Evolutionary conservation across 2,797 vertebrate genomes (phyloP), one percentile per base, ranked within the genome.

Genomic region (Muraenolepis orangiensis): DNA sequence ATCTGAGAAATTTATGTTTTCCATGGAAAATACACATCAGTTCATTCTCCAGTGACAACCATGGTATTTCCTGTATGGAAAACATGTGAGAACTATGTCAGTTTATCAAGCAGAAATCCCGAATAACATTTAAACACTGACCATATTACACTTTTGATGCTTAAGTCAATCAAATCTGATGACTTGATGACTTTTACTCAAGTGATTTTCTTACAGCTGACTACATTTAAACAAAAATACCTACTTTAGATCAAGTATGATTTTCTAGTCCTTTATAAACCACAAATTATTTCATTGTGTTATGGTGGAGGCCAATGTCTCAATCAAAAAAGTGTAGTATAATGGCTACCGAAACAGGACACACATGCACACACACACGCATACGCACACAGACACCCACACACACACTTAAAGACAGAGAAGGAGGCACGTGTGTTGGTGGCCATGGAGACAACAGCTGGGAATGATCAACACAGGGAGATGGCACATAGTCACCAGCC

Each of bases 61-160:
- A 76, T 90, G 88, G 86, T 85, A 92, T 91, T 93, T 93, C 91
- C 90, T 92, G 88, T 87, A 73, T 31, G 74, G 76, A 72, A 84
- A 78, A 16, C 28, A 79, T 75, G 18, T 87, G 83, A 86, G 76
- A 87, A 87, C 79, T 84, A 74, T 88, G 84, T 84, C 78, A 77
- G 82, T 79, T 64, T 76, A 80, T 82, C 77, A 77, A 67, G 80
- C 67, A 84, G 57, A 80, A 72, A 82, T 13, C 7, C 68, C n/a
- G n/a, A n/a, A n/a, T n/a, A n/a, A n/a, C n/a, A n/a, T n/a, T n/a
- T n/a, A n/a, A n/a, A n/a, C n/a, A n/a, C n/a, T n/a, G n/a, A n/a
- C n/a, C n/a, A n/a, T n/a, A n/a, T n/a, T n/a, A n/a, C n/a, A n/a
- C n/a, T n/a, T n/a, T n/a, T n/a, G n/a, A n/a, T n/a, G n/a, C n/a